A percentile compares a stretch with the other conserved stretches of the same genome.
Evolutionary conservation across 2,113 vertebrate genomes (phyloP).

Genomic region (Microtus ochrogaster): DNA sequence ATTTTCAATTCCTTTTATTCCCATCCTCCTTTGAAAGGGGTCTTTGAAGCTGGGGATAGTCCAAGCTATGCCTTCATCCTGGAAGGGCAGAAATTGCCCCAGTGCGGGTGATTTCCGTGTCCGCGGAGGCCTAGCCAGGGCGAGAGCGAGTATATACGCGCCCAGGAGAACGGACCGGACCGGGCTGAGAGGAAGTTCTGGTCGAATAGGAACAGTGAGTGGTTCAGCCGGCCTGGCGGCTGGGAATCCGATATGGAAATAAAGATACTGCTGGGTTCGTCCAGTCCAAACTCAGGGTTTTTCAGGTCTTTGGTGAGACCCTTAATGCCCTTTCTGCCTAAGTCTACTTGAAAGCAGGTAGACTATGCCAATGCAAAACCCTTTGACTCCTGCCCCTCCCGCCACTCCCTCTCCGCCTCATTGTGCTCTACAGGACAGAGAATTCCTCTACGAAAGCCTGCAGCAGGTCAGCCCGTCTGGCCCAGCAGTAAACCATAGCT

Average conservation of each 20-base stretch:
- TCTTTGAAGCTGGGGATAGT: background rate
- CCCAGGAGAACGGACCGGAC: background rate
- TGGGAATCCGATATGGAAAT: background rate
- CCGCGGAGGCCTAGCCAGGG: background rate
- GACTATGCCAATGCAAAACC: slow-evolving; percentile 27
- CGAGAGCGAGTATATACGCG: background rate
- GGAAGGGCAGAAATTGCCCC: slow-evolving; percentile 6
- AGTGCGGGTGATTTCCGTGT: background rate
- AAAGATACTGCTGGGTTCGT: background rate
- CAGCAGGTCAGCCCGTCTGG: background rate
- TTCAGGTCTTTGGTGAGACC: slow-evolving; percentile 1
- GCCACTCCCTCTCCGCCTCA: background rate
- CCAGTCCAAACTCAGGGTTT: background rate
- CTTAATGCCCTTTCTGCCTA: background rate
- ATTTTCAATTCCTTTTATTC: background rate
- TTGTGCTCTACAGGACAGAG: background rate
- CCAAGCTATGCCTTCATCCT: background rate
- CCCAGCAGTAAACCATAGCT: background rate
- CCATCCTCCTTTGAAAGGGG: background rate
- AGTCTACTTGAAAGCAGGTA: slow-evolving; percentile 9
- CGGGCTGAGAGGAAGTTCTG: background rate
- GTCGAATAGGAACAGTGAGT: slow-evolving; percentile 2
- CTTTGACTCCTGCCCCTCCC: background rate
- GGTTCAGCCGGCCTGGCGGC: background rate
- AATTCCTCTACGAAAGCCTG: background rate